Percentiles rank a stretch among this genome's conserved stretches.
Conservation (phyloP, 2,113 vertebrate species). For the Amia ocellicauda region DNA sequence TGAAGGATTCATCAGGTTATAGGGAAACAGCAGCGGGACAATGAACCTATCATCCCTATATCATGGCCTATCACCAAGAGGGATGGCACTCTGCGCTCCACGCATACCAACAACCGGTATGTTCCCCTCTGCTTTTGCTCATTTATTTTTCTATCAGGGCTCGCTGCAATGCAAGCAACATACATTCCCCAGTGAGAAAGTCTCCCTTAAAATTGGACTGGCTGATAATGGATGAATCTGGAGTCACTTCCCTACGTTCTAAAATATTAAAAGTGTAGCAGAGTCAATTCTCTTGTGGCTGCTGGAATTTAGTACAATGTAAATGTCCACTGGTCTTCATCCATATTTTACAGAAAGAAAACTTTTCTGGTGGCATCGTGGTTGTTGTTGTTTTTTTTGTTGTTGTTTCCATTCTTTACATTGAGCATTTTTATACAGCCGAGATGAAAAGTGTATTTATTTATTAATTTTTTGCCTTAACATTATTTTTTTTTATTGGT, state of each 20-base stretch:
- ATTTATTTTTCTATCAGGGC: slow-evolving; percentile 29
- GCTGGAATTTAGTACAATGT: slow-evolving; percentile 32
- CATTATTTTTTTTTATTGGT: too few relatives aligned
- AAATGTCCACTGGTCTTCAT: slow-evolving; percentile 7
- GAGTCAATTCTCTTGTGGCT: background rate
- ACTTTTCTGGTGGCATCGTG: background rate
- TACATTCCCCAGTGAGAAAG: slow-evolving; percentile 43
- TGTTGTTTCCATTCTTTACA: too few relatives aligned
- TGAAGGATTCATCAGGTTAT: slow-evolving; percentile 38
- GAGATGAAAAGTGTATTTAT: too few relatives aligned
- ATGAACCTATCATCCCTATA: slow-evolving; percentile 52
- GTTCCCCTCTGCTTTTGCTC: background rate
- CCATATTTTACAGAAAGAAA: slow-evolving; percentile 10
- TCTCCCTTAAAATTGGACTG: slow-evolving; percentile 37
- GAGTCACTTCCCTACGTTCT: slow-evolving; percentile 40
- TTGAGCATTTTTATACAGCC: too few relatives aligned
- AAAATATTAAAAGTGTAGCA: slow-evolving; percentile 59
- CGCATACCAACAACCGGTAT: background rate
- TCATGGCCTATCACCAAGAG: slow-evolving; percentile 48
- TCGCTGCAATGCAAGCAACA: slow-evolving; percentile 32
- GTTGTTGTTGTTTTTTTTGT: too few relatives aligned
- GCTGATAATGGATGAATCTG: slow-evolving; percentile 55
- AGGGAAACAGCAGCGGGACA: slow-evolving; percentile 39
- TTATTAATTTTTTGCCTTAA: too few relatives aligned
- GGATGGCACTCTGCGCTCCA: slow-evolving; percentile 18